These are phyloP conservation scores for Oxyruncus cristatus DNA, from an alignment of 2,113 vertebrate genomes.

Conservation along the genomic window DNA sequence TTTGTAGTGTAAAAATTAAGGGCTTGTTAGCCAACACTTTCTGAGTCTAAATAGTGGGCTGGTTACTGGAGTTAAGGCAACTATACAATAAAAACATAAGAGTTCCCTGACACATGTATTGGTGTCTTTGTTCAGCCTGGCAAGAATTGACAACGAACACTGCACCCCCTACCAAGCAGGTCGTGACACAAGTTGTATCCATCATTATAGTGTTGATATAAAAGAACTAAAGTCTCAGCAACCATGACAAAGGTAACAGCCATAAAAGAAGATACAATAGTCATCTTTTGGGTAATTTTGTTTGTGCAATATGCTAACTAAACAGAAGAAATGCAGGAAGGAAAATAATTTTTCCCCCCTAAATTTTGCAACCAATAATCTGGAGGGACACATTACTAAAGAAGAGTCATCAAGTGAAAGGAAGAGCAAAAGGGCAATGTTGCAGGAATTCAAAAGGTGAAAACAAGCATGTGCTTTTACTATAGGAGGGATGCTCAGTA, in stretches of 20 bases:
- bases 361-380: background rate
- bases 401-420: background rate
- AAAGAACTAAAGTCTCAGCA: background rate
- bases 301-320: background rate
- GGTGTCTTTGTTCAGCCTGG: background rate
- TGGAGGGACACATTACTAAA: background rate
- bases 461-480: background rate
- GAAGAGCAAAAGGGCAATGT: background rate
- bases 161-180: rapidly evolving
- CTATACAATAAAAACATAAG: background rate
- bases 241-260: background rate
- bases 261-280: background rate
- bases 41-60: background rate
- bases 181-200: background rate
- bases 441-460: background rate
- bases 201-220: background rate
- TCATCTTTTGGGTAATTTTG: background rate
- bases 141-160: background rate
- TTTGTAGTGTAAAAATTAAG: background rate
- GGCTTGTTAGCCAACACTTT: background rate
- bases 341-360: rapidly evolving
- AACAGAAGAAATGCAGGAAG: background rate
- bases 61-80: background rate
- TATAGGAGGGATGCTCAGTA: background rate
- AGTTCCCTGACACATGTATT: background rate